These are phyloP conservation scores for Andricus grossulariae DNA, from an alignment of 1,140 invertebrate genomes.

Conservation along the genomic window DNA sequence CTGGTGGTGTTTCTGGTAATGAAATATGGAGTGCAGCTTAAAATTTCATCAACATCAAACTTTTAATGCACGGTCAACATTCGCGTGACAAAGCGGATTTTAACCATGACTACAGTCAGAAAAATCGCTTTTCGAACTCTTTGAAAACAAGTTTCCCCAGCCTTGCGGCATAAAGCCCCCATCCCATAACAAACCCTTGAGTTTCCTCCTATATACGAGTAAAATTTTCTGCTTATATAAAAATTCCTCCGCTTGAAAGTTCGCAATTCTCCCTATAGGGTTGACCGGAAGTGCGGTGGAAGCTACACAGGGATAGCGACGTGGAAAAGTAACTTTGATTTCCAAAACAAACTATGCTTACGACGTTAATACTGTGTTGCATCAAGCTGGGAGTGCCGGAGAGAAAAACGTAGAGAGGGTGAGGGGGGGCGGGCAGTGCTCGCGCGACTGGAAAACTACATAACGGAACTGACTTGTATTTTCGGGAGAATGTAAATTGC, in stretches of 20 bases:
- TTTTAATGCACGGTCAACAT: too few relatives aligned
- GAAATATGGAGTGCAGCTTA: too few relatives aligned
- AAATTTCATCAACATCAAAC: too few relatives aligned
- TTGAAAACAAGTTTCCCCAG: too few relatives aligned
- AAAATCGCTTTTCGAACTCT: too few relatives aligned
- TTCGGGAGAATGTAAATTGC: conserved; percentile 1
- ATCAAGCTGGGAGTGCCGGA: background rate
- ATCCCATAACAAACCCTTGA: too few relatives aligned
- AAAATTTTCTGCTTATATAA: background rate
- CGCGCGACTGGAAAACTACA: background rate
- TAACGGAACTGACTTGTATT: background rate
- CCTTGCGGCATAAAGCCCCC: too few relatives aligned
- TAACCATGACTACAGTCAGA: too few relatives aligned
- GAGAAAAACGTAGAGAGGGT: conserved; percentile 3
- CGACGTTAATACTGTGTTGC: conserved; percentile 4
- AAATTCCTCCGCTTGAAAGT: background rate
- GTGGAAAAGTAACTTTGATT: background rate
- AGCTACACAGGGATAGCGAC: background rate
- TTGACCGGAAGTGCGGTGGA: background rate
- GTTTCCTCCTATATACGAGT: background rate
- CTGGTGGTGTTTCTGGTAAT: too few relatives aligned
- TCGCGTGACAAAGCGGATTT: too few relatives aligned
- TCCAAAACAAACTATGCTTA: conserved; percentile 12
- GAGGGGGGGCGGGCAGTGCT: background rate
- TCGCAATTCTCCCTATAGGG: background rate